phyloP scores from a whole-genome alignment of 2,797 vertebrate genomes.

The Sarcoramphus papa region DNA sequence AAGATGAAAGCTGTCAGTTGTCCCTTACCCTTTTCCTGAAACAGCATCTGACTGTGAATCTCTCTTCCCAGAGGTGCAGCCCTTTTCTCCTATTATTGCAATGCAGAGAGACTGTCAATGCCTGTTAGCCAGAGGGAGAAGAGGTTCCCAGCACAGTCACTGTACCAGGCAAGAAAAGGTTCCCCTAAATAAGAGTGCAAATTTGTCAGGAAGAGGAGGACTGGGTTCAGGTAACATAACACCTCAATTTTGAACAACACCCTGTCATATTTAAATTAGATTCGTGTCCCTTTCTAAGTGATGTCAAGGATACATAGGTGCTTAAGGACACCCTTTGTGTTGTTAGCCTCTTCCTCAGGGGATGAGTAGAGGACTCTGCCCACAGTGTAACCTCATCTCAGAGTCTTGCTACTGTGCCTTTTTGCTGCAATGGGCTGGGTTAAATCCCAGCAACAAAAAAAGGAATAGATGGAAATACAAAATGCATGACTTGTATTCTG shows the following conservation, averaged over 20 bases:
- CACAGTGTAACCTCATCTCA: not conserved
- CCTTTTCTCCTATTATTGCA: not conserved
- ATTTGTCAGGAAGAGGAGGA: not conserved
- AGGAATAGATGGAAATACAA: not conserved
- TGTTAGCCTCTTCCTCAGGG: not conserved
- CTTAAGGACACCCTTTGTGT: not conserved
- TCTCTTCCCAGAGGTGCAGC: not conserved
- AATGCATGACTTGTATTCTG: not conserved
- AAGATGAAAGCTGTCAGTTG: not conserved
- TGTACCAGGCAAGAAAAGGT: not conserved
- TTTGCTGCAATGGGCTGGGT: not conserved
- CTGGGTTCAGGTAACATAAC: not conserved
- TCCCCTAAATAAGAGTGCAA: not conserved
- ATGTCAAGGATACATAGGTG: not conserved
- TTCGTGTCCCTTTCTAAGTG: not conserved
- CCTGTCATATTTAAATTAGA: not conserved
- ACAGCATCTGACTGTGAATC: not conserved
- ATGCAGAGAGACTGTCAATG: not conserved
- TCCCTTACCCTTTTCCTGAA: not conserved
- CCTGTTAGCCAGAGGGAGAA: not conserved
- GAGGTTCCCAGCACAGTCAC: not conserved
- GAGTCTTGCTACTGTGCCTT: not conserved
- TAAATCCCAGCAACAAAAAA: not conserved
- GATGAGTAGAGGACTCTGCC: not conserved
- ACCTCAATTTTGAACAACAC: not conserved